phyloP scores from a whole-genome alignment of 2,888 invertebrate species.

The Drymonia ruficornis region DNA sequence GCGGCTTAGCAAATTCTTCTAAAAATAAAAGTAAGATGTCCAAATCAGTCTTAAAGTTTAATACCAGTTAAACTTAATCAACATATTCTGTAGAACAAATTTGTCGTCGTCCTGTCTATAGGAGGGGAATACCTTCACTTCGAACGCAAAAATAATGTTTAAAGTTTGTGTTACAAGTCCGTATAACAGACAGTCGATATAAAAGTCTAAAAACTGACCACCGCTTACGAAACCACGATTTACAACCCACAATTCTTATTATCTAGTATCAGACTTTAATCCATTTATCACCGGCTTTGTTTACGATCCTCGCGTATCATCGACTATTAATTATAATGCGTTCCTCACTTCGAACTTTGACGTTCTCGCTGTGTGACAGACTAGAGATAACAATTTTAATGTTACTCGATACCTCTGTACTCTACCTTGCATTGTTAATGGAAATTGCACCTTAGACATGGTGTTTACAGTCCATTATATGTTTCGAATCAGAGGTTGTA shows the following conservation, averaged over 20 bases:
- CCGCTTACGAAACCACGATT: conserved; percentile 77
- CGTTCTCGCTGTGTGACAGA: conserved; percentile 83
- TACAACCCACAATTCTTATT: conserved; percentile 77
- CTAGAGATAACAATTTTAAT: conserved; percentile 84
- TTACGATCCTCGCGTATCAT: conserved; percentile 83
- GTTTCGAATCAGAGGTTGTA: conserved; percentile 12
- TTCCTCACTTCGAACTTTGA: conserved; percentile 83
- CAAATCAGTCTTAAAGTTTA: no score
- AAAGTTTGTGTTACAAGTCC: conserved; percentile 29
- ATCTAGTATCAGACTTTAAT: conserved; percentile 80
- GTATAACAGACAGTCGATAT: conserved; percentile 42
- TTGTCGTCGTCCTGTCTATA: no score
- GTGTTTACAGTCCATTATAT: conserved; percentile 31
- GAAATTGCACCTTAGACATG: conserved; percentile 50
- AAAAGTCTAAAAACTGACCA: conserved; percentile 65
- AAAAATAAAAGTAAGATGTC: no score
- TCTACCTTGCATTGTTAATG: conserved; percentile 39
- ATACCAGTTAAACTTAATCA: no score
- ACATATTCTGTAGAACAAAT: no score
- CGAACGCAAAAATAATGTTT: no score
- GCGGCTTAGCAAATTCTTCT: no score
- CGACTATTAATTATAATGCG: conserved; percentile 84
- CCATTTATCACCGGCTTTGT: conserved; percentile 85
- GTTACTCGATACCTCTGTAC: conserved; percentile 74
- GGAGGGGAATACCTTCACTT: no score